Evolutionary conservation across 1,140 invertebrate genomes (phyloP), one percentile per base, ranked within the genome.

Genomic region (Chymomyza costata): DNA sequence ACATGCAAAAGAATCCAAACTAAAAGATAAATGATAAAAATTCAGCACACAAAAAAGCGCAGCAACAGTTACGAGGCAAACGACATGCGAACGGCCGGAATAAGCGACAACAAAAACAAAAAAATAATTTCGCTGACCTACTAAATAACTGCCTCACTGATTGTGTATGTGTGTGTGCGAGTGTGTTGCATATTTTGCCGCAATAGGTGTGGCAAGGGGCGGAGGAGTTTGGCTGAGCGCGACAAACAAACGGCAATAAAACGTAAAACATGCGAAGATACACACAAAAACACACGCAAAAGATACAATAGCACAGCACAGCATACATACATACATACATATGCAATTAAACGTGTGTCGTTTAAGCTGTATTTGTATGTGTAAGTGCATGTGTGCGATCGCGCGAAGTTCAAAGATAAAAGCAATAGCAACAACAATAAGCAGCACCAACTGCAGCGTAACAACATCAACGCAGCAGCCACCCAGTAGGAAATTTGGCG

Each of bases 111-210:
- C 30, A 53, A 47, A 38, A 11, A 6, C 30, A 38, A 50, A 57
- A 67, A 46, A 48, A 59, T 51, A 63, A 76, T 78, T 76, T 76
- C 71, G 71, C 71, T 76, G 71, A 76, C 71, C 71, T 51, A 76
- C 71, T 76, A 76, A 73, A 76, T 53, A 74, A 45, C 21, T 25
- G n/a, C n/a, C n/a, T n/a, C n/a, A n/a, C n/a, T n/a, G n/a, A n/a
- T n/a, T n/a, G n/a, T n/a, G n/a, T n/a, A n/a, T n/a, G n/a, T n/a
- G n/a, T n/a, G n/a, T n/a, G n/a, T n/a, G n/a, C n/a, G n/a, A n/a
- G n/a, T n/a, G n/a, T n/a, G n/a, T n/a, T n/a, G n/a, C n/a, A n/a
- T n/a, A n/a, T n/a, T n/a, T n/a, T n/a, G n/a, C n/a, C n/a, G n/a
- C n/a, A n/a, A n/a, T n/a, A n/a, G n/a, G n/a, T 25, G 21, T 25